Conservation (phyloP, 2,888 invertebrate species). For the Amiota mariae region DNA sequence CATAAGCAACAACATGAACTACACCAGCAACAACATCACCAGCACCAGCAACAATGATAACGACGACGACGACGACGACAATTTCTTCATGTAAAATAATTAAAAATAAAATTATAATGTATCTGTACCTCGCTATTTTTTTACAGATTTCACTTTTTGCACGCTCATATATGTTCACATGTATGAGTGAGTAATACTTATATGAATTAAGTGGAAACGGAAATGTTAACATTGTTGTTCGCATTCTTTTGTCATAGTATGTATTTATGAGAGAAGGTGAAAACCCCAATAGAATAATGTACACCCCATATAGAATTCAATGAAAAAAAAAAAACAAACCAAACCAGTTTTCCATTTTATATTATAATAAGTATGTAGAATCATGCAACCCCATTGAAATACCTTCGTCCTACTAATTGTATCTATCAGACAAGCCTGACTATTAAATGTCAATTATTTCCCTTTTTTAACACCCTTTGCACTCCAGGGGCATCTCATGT, state of each 20-base stretch:
- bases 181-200: no score
- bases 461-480: slow-evolving; percentile 45
- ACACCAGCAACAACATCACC: slow-evolving; percentile 31
- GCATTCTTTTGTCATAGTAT: slow-evolving; percentile 28
- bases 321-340: neutral
- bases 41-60: slow-evolving; percentile 10
- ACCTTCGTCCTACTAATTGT: slow-evolving; percentile 44
- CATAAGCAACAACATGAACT: slow-evolving; percentile 32
- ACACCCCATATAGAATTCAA: neutral
- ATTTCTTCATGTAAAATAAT: neutral
- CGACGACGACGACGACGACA: neutral
- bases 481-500: slow-evolving; percentile 6
- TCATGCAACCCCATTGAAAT: slow-evolving; percentile 1
- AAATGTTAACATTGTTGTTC: slow-evolving; percentile 18
- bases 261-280: neutral
- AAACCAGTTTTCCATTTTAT: neutral
- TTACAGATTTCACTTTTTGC: slow-evolving; percentile 43
- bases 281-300: neutral
- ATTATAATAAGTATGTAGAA: neutral
- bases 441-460: slow-evolving; percentile 52
- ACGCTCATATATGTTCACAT: neutral
- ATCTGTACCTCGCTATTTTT: slow-evolving; percentile 40
- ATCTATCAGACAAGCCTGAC: slow-evolving; percentile 22
- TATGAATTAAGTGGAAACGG: slow-evolving; percentile 19
- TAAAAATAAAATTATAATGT: slow-evolving; percentile 38